Evolutionary conservation across 2,113 vertebrate genomes (phyloP).

Genomic region (Sorex araneus): DNA sequence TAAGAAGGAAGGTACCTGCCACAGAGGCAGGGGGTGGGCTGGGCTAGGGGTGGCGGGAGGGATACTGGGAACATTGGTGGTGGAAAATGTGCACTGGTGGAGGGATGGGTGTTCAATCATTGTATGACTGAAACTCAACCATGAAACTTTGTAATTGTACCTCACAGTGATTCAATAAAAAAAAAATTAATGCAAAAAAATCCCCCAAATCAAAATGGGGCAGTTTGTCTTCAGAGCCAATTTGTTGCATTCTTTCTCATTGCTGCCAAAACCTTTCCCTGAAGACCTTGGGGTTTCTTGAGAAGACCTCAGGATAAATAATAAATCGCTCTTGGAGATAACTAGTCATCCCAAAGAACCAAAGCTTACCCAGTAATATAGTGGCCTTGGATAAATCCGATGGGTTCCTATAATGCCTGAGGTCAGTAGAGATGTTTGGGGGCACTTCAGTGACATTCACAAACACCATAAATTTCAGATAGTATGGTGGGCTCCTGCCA

Average conservation of each 20-base stretch:
- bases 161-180: too few species aligned
- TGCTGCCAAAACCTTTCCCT: background rate
- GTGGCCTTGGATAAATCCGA: background rate
- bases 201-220: too few species aligned
- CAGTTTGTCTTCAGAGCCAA: background rate
- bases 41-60: too few species aligned
- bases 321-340: background rate
- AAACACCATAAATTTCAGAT: background rate
- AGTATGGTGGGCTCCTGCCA: background rate
- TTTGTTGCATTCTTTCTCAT: background rate
- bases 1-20: too few species aligned
- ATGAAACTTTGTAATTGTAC: too few species aligned
- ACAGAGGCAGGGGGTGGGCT: too few species aligned
- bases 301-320: background rate
- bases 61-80: too few species aligned
- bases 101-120: too few species aligned
- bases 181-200: too few species aligned
- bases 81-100: too few species aligned
- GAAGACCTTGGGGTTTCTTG: background rate
- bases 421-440: background rate
- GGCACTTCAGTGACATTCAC: background rate
- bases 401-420: background rate
- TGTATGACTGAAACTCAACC: too few species aligned
- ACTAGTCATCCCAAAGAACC: background rate
- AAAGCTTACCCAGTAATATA: background rate